Evolutionary conservation across 2,113 vertebrate genomes (phyloP).

Genomic region (Numenius arquata): DNA sequence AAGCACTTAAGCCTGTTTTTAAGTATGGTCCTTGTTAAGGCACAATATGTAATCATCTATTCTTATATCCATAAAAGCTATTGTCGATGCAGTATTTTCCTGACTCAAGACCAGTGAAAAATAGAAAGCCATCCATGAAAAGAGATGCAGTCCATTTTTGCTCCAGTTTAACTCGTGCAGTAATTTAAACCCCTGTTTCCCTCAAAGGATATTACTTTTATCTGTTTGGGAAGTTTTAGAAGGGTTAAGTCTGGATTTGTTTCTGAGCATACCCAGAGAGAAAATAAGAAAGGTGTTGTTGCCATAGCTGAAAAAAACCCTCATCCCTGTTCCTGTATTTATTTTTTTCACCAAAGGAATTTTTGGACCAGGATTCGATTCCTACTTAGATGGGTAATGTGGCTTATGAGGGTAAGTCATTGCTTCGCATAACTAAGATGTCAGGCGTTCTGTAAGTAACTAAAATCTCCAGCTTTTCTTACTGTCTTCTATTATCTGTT

Average conservation of each 20-base stretch:
- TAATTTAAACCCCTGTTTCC: background rate
- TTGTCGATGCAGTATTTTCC: background rate
- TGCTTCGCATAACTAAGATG: background rate
- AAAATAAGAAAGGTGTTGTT: background rate
- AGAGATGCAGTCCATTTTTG: background rate
- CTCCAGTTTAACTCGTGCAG: background rate
- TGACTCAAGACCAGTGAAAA: background rate
- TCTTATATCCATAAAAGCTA: background rate
- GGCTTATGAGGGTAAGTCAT: background rate
- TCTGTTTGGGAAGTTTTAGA: background rate
- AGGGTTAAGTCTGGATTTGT: background rate
- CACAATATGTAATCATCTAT: background rate
- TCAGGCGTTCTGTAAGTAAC: background rate
- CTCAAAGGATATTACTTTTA: background rate
- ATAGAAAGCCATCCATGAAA: background rate
- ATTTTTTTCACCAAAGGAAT: background rate
- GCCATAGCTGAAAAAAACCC: background rate
- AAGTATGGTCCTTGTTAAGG: background rate
- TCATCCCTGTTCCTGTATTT: background rate
- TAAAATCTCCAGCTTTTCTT: background rate
- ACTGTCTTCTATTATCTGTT: background rate
- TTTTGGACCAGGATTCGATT: background rate
- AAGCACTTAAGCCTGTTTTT: background rate
- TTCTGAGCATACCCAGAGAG: background rate
- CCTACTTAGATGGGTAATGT: background rate